Percentiles rank a stretch among this genome's conserved stretches.
Evolutionary conservation across 1,140 invertebrate genomes (phyloP).

Genomic region (Hypothenemus hampei): DNA sequence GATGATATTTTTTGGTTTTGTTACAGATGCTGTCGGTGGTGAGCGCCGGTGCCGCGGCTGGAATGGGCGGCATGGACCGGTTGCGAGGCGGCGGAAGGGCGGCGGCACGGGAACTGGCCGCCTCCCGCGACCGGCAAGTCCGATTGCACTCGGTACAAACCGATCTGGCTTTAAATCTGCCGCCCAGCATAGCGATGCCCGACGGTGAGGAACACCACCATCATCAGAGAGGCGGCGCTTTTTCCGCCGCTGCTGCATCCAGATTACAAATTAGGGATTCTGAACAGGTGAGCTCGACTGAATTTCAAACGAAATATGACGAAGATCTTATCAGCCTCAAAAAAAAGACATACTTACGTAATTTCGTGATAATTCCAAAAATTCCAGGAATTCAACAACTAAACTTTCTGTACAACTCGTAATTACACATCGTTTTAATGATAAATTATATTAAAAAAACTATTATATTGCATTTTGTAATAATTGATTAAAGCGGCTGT

Average conservation of each 20-base stretch:
- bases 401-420: no score
- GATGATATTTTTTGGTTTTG: conserved; percentile 26
- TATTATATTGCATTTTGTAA: no score
- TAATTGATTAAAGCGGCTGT: no score
- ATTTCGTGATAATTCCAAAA: no score
- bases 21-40: conserved; percentile 62
- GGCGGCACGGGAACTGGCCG: conserved; percentile 47
- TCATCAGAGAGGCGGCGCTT: neutral
- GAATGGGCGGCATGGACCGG: conserved; percentile 49
- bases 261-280: conserved; percentile 58
- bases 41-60: conserved; percentile 54
- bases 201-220: conserved; percentile 59
- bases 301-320: no score
- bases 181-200: conserved; percentile 62
- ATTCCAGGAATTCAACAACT: no score
- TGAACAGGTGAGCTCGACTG: conserved; percentile 56
- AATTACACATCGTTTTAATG: no score
- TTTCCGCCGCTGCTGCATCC: conserved; percentile 36
- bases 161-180: conserved; percentile 60
- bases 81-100: conserved; percentile 44
- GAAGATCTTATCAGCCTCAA: no score
- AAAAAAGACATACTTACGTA: no score
- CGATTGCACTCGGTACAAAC: conserved; percentile 56
- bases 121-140: conserved; percentile 52
- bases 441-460: no score